Conservation (phyloP, 2,113 vertebrate species). For the Actenoides lindsayi region DNA sequence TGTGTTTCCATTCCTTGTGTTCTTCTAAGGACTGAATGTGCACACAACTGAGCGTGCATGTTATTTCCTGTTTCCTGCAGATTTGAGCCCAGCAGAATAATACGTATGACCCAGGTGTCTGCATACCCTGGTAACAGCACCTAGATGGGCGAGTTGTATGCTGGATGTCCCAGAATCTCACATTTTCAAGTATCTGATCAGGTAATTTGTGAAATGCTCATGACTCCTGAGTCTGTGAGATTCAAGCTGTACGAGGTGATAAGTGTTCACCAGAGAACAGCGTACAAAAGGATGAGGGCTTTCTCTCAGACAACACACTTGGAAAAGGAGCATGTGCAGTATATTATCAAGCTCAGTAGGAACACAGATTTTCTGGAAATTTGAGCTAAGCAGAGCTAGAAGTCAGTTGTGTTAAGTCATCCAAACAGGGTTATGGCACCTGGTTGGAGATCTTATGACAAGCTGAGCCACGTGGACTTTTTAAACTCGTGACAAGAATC, state of each 20-base stretch:
- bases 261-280: background rate
- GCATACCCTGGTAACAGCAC: background rate
- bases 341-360: background rate
- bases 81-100: background rate
- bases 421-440: slow-evolving; percentile 5
- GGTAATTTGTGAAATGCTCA: background rate
- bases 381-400: slow-evolving; percentile 16
- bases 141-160: background rate
- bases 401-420: slow-evolving; percentile 15
- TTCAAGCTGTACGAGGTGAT: background rate
- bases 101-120: background rate
- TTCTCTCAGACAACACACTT: background rate
- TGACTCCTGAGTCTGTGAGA: background rate
- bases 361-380: slow-evolving; percentile 35
- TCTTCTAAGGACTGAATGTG: background rate
- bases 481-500: background rate
- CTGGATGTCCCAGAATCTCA: background rate
- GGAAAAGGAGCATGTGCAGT: background rate
- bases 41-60: background rate
- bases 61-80: background rate
- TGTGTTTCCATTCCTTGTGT: background rate
- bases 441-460: background rate
- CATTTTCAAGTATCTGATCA: background rate
- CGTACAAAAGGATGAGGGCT: background rate
- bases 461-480: background rate